Evolutionary conservation across 2,888 invertebrate genomes (phyloP), one percentile per base, ranked within the genome.

Genomic region (Nephrotoma appendiculata): DNA sequence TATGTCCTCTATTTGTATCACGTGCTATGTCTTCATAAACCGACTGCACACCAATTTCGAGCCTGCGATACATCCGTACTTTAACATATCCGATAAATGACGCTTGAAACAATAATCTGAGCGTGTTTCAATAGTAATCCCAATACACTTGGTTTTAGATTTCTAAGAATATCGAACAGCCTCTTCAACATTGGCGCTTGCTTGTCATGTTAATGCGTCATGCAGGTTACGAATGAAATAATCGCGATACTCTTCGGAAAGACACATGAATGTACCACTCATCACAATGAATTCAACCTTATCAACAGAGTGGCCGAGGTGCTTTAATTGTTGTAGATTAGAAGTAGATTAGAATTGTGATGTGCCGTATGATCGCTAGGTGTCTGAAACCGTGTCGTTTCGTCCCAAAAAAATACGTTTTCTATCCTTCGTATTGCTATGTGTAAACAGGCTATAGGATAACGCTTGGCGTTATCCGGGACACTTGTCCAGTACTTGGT

Each of bases 231-330:
- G 93, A 89, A 99, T 99, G 90, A 99, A 99, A 92, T 96, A 99
- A 91, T 99, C 99, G 87, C 99, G 93, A 91, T 99, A 99, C 89
- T 98, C 98, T 90, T 98, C 98, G 0, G 98, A 95, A n/a, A 99
- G 92, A 87, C 98, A 96, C 99, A 99, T 99, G 91, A 99, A 99
- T 0, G 99, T 99, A 19, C 99, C 99, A 19, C 99, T 99, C 99
- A 99, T 99, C 3, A 99, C 97, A 89, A 99, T 99, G 91, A 99
- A 99, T 92, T 99, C 99, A 6, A 99, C 98, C 92, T 98, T 99
- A 91, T 99, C 99, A 0, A 99, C 98, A 90, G 95, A 98, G 91
- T 99, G 99, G 0, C 99, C 99, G 86, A 99, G 92, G 90, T 99
- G 98, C 90, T 97, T 96, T 86, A 99, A 91, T 87, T 91, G 91